Base-by-base conservation (phyloP, 2,797 vertebrate genomes). In the Hippocampus kuda region DNA sequence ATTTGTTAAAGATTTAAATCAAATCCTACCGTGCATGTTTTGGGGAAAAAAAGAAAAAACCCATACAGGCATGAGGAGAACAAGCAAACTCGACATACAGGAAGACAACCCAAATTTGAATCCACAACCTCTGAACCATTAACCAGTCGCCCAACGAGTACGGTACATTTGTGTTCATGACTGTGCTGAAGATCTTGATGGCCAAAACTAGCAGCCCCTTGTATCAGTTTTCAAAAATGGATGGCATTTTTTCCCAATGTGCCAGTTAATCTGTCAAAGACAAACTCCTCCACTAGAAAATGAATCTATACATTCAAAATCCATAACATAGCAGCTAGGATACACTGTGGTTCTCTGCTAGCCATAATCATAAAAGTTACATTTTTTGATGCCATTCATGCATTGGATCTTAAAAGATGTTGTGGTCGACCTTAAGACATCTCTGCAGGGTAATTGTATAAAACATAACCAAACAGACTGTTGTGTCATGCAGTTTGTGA, bases 401-500 rank as follows among this genome's bases (percentile, higher is more conserved):
- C 13, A 59, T 59, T 59, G 57, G 57, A 59, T 5, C 57, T 59
- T 8, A 27, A 59, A 4, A 30, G 24, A 59, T 59, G 15, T 30
- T 34, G 7, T 34, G 30, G 27, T 34, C 7, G 20, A 22, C 16
- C 16, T 34, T 10, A 61, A 61, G 16, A 20, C 8, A 60, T 34
- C 2, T 60, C 1, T 34, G 34, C 34, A 38, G 34, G 60, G 68
- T 75, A 61, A 77, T n/a, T 53, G 51, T 53, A 53, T 53, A 53
- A 2, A 53, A 1, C 51, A 34, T 26, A 6, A 42, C 62, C 38
- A 44, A 15, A 42, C 41, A 24, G 70, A 68, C 46, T 72, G 66
- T 49, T 77, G 74, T 72, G 74, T 81, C 73, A 65, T 78, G 69
- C 68, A 82, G 76, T 59, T 72, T 73, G 74, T 38, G 49, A 79